Percentiles rank a stretch among this genome's conserved stretches.
Conservation (phyloP, 2,113 vertebrate genomes). For the Brachyhypopomus occidentalis region DNA sequence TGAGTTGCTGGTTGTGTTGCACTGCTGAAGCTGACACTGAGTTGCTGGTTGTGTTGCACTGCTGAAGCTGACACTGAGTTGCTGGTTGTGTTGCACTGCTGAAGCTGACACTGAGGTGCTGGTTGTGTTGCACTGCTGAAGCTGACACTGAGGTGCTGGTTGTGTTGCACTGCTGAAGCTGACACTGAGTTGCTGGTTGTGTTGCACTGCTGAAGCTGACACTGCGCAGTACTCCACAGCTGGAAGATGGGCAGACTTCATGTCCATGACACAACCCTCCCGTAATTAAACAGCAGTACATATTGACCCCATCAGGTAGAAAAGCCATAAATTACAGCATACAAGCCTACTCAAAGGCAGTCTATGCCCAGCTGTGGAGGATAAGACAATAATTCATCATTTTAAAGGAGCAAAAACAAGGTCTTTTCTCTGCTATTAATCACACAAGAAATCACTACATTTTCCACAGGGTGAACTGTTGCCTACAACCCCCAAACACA, state of each 20-base stretch:
- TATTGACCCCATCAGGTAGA: slow-evolving; percentile 81
- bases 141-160: no score
- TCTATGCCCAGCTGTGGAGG: slow-evolving; percentile 69
- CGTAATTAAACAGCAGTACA: slow-evolving; percentile 85
- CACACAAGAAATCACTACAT: slow-evolving; percentile 70
- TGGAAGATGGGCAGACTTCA: slow-evolving; percentile 76
- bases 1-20: no score
- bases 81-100: no score
- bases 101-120: no score
- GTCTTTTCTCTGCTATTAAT: slow-evolving; percentile 63
- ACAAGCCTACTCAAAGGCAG: slow-evolving; percentile 71
- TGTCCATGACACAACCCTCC: slow-evolving; percentile 90
- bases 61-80: no score
- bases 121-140: no score
- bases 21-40: no score
- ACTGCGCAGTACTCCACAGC: slow-evolving; percentile 42
- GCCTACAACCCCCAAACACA: slow-evolving; percentile 26
- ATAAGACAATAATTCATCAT: slow-evolving; percentile 77
- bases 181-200: no score
- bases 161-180: no score
- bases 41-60: no score
- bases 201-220: no score
- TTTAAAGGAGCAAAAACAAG: slow-evolving; percentile 72
- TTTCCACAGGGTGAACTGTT: slow-evolving; percentile 40
- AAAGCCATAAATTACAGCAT: slow-evolving; percentile 73